Evolutionary conservation across 1,140 invertebrate genomes (phyloP).

Genomic region (Saxidomus purpurata): DNA sequence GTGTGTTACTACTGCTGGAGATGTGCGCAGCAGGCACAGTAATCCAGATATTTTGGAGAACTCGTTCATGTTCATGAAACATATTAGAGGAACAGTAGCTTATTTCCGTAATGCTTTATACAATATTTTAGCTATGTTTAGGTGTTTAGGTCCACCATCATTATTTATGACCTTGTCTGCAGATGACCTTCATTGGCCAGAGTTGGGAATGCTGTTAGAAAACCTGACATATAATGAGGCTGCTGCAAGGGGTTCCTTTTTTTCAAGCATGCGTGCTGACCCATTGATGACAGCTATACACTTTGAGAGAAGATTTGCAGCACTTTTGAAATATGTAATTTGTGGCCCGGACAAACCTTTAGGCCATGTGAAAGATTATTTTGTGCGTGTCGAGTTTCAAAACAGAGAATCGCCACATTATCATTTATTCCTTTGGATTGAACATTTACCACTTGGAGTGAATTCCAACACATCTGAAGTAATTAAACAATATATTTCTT

Average conservation of each 20-base stretch:
- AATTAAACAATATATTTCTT: not conserved
- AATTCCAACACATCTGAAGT: not conserved
- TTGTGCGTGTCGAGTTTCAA: constrained; percentile 41
- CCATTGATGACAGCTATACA: constrained; percentile 38
- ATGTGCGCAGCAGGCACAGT: not conserved
- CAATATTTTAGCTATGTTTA: constrained; percentile 50
- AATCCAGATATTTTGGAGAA: constrained; percentile 25
- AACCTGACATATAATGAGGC: not conserved
- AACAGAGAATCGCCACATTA: constrained; percentile 45
- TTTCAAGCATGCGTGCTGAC: not conserved
- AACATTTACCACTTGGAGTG: not conserved
- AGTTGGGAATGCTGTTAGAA: constrained; percentile 22
- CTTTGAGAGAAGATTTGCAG: constrained; percentile 21
- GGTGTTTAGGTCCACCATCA: constrained; percentile 48
- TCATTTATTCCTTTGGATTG: constrained; percentile 45
- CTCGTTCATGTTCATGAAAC: constrained; percentile 61
- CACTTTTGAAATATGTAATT: constrained; percentile 7
- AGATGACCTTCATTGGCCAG: constrained; percentile 44
- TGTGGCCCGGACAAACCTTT: not conserved
- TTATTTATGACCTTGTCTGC: constrained; percentile 62
- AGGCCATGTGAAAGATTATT: constrained; percentile 26
- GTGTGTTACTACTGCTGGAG: constrained; percentile 12
- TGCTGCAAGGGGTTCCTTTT: not conserved
- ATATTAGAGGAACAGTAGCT: constrained; percentile 55
- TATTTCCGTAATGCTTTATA: constrained; percentile 53